A percentile compares a stretch with the other conserved stretches of the same genome.
phyloP scores from a whole-genome alignment of 2,797 vertebrate species.

The Melanotaenia trifasciata region DNA sequence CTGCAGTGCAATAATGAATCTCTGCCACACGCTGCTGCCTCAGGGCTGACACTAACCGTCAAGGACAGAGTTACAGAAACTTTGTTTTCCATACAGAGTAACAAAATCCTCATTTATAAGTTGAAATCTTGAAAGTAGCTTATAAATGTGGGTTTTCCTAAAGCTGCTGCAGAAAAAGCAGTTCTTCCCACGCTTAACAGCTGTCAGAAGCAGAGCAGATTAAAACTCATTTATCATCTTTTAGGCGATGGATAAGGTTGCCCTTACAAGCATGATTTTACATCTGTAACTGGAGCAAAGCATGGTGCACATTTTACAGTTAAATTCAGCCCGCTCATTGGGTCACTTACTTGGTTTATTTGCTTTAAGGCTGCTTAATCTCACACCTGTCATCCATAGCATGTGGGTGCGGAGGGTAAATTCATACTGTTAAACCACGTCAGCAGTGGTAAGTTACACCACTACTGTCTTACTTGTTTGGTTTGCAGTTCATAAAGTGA shows the following conservation, averaged over 20 bases:
- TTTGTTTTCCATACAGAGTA: conserved; percentile 11
- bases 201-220: conserved; percentile 15
- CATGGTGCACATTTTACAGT: not conserved
- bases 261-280: not conserved
- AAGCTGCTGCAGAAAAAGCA: conserved; percentile 8
- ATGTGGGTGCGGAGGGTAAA: not conserved
- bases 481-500: conserved; percentile 5
- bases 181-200: not conserved
- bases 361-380: not conserved
- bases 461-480: not conserved
- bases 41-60: conserved; percentile 32
- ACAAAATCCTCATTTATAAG: conserved; percentile 5
- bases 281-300: not conserved
- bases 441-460: not conserved
- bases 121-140: conserved; percentile 1
- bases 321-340: not conserved
- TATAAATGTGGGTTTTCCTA: conserved; percentile 8
- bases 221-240: not conserved
- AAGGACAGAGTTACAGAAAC: conserved; percentile 27
- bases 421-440: not conserved
- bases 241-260: not conserved
- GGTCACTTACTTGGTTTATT: conserved; percentile 1
- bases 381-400: not conserved
- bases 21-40: conserved; percentile 41
- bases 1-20: conserved; percentile 59